These are phyloP conservation scores for Habrosyne pyritoides DNA, from an alignment of 2,888 invertebrate species.

Conservation along the genomic window DNA sequence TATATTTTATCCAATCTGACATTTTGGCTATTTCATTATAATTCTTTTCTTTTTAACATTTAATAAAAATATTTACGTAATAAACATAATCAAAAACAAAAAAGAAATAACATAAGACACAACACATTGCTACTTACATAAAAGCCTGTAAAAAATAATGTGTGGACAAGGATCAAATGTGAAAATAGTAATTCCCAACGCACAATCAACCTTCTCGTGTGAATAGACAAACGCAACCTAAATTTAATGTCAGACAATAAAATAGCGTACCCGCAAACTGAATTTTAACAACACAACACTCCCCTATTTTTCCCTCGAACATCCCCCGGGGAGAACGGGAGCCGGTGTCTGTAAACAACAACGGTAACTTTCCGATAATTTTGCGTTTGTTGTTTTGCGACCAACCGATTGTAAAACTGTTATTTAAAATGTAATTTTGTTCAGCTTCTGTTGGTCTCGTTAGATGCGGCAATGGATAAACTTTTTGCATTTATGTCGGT, in stretches of 20 bases:
- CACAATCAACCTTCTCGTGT: conserved; percentile 37
- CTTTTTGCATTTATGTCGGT: conserved; percentile 1
- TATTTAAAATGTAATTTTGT: conserved; percentile 28
- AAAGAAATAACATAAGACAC: too few species aligned
- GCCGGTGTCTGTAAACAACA: conserved; percentile 53
- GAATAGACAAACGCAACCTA: conserved; percentile 30
- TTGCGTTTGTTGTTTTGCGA: conserved; percentile 46
- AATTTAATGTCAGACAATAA: conserved; percentile 28
- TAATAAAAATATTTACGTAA: too few species aligned
- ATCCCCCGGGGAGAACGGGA: conserved; percentile 31
- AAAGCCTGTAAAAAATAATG: neutral
- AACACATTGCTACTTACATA: too few species aligned
- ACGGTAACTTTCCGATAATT: conserved; percentile 59
- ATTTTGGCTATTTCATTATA: too few species aligned
- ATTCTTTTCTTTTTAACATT: too few species aligned
- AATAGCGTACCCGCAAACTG: conserved; percentile 14
- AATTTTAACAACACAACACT: conserved; percentile 21
- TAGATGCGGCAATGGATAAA: conserved; percentile 1
- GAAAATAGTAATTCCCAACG: conserved; percentile 19
- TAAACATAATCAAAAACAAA: too few species aligned
- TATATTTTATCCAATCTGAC: too few species aligned
- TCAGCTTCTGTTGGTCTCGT: conserved; percentile 7
- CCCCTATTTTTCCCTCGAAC: conserved; percentile 35
- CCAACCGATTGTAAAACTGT: conserved; percentile 25
- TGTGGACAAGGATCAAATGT: neutral